phyloP scores from a whole-genome alignment of 2,888 invertebrate genomes.

The Luperina testacea region DNA sequence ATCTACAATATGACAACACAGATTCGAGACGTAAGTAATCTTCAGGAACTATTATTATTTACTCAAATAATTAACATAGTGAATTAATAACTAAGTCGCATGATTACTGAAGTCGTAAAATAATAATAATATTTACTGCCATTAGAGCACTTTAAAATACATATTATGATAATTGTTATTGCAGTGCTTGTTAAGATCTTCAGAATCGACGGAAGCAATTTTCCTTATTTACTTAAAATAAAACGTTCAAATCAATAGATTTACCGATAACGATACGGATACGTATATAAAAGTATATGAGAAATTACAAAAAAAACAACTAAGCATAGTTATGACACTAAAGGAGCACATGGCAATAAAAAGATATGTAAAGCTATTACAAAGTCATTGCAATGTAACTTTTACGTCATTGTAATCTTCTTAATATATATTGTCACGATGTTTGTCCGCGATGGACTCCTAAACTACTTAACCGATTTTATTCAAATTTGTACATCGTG shows the following conservation, averaged over 20 bases:
- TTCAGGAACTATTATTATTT: constrained; percentile 1
- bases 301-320: too few species aligned
- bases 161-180: not conserved
- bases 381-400: too few species aligned
- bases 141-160: not conserved
- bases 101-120: not conserved
- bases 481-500: too few species aligned
- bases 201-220: not conserved
- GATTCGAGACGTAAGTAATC: constrained; percentile 45
- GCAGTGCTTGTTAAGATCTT: not conserved
- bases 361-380: too few species aligned
- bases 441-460: too few species aligned
- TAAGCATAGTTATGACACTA: too few species aligned
- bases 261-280: too few species aligned
- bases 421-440: too few species aligned
- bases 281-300: too few species aligned
- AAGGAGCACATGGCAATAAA: too few species aligned
- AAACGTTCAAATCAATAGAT: not conserved
- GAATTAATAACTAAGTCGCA: not conserved
- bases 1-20: constrained; percentile 34
- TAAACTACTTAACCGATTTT: too few species aligned
- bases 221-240: constrained; percentile 7
- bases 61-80: not conserved
- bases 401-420: too few species aligned
- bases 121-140: constrained; percentile 7